Conservation (phyloP, 2,113 vertebrate species). For the Cynopterus brachyotis region DNA sequence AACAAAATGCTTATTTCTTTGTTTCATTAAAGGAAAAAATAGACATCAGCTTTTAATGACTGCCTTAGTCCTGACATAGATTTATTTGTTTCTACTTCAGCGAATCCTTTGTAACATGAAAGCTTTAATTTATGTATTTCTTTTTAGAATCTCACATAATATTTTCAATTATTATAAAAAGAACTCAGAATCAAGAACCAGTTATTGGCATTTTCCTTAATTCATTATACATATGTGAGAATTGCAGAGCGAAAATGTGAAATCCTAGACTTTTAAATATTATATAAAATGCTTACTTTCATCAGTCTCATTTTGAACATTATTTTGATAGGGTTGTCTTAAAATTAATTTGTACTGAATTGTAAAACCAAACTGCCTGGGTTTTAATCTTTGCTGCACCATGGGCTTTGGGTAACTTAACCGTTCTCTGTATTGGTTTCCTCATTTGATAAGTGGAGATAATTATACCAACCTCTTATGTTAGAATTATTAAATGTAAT, state of each 20-base stretch:
- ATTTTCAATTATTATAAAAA: not conserved
- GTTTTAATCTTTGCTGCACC: not conserved
- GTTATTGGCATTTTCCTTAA: not conserved
- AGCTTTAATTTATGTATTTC: not conserved
- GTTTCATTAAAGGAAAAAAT: conserved; percentile 77
- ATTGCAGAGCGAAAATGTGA: not conserved
- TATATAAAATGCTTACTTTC: not conserved
- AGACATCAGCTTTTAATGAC: conserved; percentile 19
- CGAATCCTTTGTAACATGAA: not conserved
- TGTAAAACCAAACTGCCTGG: not conserved
- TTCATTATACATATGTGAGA: not conserved
- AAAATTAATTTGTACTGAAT: not conserved
- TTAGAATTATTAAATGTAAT: not conserved
- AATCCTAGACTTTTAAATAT: not conserved
- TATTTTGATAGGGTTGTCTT: not conserved
- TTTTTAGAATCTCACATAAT: not conserved
- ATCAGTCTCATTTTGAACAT: not conserved
- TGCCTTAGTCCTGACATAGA: not conserved
- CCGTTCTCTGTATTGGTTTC: not conserved
- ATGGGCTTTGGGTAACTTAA: not conserved
- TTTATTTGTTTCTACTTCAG: not conserved
- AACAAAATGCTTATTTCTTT: conserved; percentile 83
- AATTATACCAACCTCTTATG: not conserved
- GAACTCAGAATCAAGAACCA: not conserved
- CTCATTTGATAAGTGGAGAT: not conserved